These are phyloP conservation scores for Chrysomela aeneicollis DNA, from an alignment of 2,888 invertebrate species.

Conservation along the genomic window DNA sequence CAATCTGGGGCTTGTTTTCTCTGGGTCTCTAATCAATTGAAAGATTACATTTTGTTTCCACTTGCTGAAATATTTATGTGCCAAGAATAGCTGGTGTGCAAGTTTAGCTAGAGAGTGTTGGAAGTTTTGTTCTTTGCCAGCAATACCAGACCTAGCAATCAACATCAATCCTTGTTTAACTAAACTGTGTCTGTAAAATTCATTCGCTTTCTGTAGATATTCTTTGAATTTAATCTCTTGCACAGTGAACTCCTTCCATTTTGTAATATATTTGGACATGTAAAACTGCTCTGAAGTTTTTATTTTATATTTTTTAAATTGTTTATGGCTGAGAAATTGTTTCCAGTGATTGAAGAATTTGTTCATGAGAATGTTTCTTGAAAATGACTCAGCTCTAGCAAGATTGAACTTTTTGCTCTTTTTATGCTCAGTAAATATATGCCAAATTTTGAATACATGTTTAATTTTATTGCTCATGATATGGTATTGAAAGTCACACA, in stretches of 20 bases:
- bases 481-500: neutral
- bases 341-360: slow-evolving; percentile 33
- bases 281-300: neutral
- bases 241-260: slow-evolving; percentile 16
- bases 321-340: slow-evolving; percentile 28
- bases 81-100: slow-evolving; percentile 41
- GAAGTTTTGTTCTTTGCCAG: slow-evolving; percentile 39
- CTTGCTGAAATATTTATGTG: slow-evolving; percentile 49
- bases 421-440: slow-evolving; percentile 28
- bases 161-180: slow-evolving; percentile 43
- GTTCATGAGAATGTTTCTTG: neutral
- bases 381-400: slow-evolving; percentile 10
- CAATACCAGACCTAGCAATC: slow-evolving; percentile 43
- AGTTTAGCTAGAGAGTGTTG: slow-evolving; percentile 32
- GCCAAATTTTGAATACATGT: slow-evolving; percentile 33
- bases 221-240: slow-evolving; percentile 7
- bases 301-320: slow-evolving; percentile 22
- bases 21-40: slow-evolving; percentile 9
- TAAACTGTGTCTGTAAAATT: slow-evolving; percentile 42
- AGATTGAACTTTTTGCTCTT: slow-evolving; percentile 23
- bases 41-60: slow-evolving; percentile 49
- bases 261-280: slow-evolving; percentile 13
- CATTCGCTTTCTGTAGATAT: slow-evolving; percentile 43
- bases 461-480: slow-evolving; percentile 21
- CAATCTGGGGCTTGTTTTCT: neutral